phyloP scores from a whole-genome alignment of 35 echinoderm and acorn worm species.

The Apostichopus japonicus region DNA sequence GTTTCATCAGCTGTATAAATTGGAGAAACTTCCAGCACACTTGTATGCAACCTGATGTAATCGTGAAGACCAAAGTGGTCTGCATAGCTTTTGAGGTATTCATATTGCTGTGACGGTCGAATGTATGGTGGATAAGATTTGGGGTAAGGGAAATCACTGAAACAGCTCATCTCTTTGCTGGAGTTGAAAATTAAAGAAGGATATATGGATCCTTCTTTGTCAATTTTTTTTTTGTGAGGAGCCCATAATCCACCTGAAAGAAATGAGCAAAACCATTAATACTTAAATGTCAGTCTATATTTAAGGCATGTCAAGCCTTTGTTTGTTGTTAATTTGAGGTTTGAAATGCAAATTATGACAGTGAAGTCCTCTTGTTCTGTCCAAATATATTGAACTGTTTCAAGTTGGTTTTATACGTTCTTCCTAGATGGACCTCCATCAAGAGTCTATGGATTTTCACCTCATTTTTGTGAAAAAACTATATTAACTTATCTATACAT shows the following conservation, averaged over 20 bases:
- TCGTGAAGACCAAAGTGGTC: conserved; percentile 72
- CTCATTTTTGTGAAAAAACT: no score
- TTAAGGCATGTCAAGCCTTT: not conserved
- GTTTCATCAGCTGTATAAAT: not conserved
- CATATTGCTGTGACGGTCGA: conserved; percentile 16
- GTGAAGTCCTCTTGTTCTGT: not conserved
- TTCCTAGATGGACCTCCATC: not conserved
- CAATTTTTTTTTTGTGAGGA: not conserved
- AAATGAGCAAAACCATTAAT: not conserved
- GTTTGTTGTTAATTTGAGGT: not conserved
- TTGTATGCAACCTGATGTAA: conserved; percentile 71
- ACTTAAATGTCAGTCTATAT: not conserved
- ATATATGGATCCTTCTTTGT: conserved; percentile 59
- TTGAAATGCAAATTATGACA: not conserved
- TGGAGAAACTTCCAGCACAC: conserved; percentile 24
- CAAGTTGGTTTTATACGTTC: not conserved
- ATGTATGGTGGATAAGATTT: conserved; percentile 76
- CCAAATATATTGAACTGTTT: not conserved
- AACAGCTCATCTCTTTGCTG: conserved; percentile 79
- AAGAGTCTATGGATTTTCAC: not conserved
- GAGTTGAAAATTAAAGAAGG: conserved; percentile 67
- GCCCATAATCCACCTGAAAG: conserved; percentile 79
- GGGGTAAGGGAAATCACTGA: conserved; percentile 87
- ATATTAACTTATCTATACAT: no score
- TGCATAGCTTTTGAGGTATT: conserved; percentile 75